phyloP scores from a whole-genome alignment of 2,888 invertebrate species.

The Meteorus colon region DNA sequence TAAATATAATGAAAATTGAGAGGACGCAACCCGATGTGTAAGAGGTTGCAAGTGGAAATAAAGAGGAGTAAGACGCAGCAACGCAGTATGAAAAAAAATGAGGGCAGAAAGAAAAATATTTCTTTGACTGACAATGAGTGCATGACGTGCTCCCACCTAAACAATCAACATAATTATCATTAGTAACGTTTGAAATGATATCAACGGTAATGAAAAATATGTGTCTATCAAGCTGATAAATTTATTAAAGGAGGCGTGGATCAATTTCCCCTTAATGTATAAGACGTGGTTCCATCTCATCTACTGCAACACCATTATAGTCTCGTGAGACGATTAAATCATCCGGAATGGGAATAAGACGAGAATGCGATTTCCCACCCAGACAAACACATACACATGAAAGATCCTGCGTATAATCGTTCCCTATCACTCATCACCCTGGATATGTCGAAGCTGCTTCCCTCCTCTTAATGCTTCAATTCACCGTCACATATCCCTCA shows the following conservation, averaged over 20 bases:
- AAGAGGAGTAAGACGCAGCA: neutral
- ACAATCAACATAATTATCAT: neutral
- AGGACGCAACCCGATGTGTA: neutral
- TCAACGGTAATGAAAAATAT: neutral
- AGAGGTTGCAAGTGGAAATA: neutral
- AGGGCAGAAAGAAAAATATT: neutral
- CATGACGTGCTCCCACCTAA: neutral
- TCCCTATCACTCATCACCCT: slow-evolving; percentile 1
- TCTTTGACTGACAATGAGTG: neutral
- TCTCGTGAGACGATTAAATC: neutral
- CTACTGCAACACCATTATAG: neutral
- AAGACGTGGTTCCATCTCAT: neutral
- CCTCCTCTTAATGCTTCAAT: neutral
- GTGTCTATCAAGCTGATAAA: neutral
- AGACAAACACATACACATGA: neutral
- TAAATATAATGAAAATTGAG: slow-evolving; percentile 18
- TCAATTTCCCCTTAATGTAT: neutral
- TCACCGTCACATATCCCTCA: neutral
- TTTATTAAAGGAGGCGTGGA: neutral
- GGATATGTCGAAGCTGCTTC: neutral
- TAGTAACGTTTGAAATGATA: neutral
- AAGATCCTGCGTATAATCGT: neutral
- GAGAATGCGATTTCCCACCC: neutral
- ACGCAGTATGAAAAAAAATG: neutral
- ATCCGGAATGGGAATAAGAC: neutral